Percentiles rank a stretch among this genome's conserved stretches.
phyloP scores from a whole-genome alignment of 2,888 invertebrate species.

The Orthosia gothica region DNA sequence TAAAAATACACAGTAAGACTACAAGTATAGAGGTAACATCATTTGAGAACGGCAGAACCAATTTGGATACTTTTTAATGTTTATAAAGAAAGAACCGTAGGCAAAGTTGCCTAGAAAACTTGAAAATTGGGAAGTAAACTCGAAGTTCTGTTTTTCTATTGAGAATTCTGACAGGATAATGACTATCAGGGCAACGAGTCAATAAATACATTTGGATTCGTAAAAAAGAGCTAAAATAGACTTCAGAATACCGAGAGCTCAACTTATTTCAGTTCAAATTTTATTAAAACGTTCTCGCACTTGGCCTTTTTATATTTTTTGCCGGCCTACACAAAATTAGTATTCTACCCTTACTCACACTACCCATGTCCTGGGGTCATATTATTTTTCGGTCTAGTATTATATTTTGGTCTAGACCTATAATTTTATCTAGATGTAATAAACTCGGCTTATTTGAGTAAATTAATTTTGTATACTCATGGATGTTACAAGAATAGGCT shows the following conservation, averaged over 20 bases:
- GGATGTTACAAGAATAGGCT: constrained; percentile 5
- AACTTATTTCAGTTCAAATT: constrained; percentile 7
- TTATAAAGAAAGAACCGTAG: no score
- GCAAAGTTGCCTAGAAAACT: no score
- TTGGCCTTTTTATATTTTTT: constrained; percentile 41
- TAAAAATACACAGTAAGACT: neutral
- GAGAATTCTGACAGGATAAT: neutral
- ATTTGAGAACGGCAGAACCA: neutral
- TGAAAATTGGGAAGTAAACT: no score
- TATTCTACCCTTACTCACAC: constrained; percentile 59
- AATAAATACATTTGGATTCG: neutral
- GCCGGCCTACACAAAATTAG: constrained; percentile 56
- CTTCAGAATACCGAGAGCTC: neutral
- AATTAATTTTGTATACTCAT: constrained; percentile 25
- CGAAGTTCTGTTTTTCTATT: no score
- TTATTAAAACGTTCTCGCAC: constrained; percentile 22
- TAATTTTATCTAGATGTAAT: constrained; percentile 44
- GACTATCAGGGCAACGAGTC: neutral
- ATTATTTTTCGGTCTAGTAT: constrained; percentile 47
- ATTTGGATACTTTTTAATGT: neutral
- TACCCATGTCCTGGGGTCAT: constrained; percentile 36
- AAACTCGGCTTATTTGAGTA: constrained; percentile 33
- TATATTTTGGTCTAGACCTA: constrained; percentile 53
- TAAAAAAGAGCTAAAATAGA: neutral
- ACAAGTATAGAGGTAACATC: neutral